These are phyloP conservation scores for Lophotriccus pileatus DNA, from an alignment of 2,797 vertebrate genomes.

Conservation along the genomic window DNA sequence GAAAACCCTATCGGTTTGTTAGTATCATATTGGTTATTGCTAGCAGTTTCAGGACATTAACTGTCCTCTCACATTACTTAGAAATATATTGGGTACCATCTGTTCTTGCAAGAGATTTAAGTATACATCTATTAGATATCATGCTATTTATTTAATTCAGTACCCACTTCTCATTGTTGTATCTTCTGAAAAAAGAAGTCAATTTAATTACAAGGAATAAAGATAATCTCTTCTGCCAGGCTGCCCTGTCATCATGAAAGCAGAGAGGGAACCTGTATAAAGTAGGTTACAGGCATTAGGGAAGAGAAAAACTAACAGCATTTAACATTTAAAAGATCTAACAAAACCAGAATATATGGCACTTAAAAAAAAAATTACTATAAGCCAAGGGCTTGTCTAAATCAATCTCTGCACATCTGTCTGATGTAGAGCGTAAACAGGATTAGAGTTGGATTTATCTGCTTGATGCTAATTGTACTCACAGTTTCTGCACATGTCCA, in stretches of 20 bases:
- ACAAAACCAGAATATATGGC: slow-evolving; percentile 71
- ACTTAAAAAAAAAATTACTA: slow-evolving; percentile 80
- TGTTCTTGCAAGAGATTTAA: slow-evolving; percentile 82
- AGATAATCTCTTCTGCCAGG: slow-evolving; percentile 81
- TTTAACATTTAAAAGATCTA: slow-evolving; percentile 74
- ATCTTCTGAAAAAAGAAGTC: slow-evolving; percentile 71
- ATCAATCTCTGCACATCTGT: slow-evolving; percentile 90
- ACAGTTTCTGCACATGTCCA: slow-evolving; percentile 86
- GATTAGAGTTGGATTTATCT: slow-evolving; percentile 90
- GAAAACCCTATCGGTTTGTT: slow-evolving; percentile 67
- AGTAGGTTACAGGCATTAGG: slow-evolving; percentile 68
- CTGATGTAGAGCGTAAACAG: slow-evolving; percentile 88
- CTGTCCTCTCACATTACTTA: slow-evolving; percentile 85
- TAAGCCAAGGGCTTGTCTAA: slow-evolving; percentile 85
- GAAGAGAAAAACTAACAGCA: slow-evolving; percentile 58
- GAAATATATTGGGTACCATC: slow-evolving; percentile 83
- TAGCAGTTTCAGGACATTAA: slow-evolving; percentile 84
- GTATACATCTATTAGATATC: slow-evolving; percentile 79
- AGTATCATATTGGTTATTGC: slow-evolving; percentile 68
- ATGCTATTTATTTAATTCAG: slow-evolving; percentile 86
- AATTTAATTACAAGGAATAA: slow-evolving; percentile 86
- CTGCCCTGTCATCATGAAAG: slow-evolving; percentile 67
- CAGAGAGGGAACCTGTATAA: slow-evolving; percentile 63
- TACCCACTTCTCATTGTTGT: slow-evolving; percentile 77
- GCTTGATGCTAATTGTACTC: slow-evolving; percentile 89